phyloP scores from a whole-genome alignment of 2,888 invertebrate genomes.

The Eupithecia insigniata region DNA sequence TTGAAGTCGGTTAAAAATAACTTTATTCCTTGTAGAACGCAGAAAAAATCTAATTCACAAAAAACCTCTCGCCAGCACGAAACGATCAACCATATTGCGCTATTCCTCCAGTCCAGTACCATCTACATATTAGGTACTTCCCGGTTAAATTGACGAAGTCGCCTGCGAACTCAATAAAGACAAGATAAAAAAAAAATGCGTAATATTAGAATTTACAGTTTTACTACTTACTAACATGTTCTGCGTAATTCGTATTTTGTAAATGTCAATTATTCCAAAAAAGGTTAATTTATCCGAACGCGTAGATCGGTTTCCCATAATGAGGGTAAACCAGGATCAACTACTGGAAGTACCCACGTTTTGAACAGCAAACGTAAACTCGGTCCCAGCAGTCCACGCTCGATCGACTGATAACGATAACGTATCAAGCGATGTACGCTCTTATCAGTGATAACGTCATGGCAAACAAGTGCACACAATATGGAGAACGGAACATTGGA shows the following conservation, averaged over 20 bases:
- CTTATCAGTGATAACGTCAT: conserved; percentile 77
- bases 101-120: too few relatives aligned
- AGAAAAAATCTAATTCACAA: too few relatives aligned
- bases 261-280: neutral
- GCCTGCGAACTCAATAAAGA: too few relatives aligned
- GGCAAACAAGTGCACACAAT: conserved; percentile 71
- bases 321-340: conserved; percentile 22
- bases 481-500: conserved; percentile 61
- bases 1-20: too few relatives aligned
- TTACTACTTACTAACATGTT: neutral
- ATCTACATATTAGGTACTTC: too few relatives aligned
- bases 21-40: too few relatives aligned
- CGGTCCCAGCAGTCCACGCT: conserved; percentile 46
- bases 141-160: too few relatives aligned
- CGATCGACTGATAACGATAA: conserved; percentile 79
- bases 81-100: too few relatives aligned
- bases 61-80: too few relatives aligned
- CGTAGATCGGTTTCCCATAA: neutral
- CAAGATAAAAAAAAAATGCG: too few relatives aligned
- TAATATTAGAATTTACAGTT: too few relatives aligned
- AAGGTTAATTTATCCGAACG: conserved; percentile 16
- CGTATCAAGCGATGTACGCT: conserved; percentile 76
- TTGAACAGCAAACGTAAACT: conserved; percentile 16
- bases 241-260: neutral
- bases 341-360: conserved; percentile 25